Base-by-base conservation (phyloP, 2,797 vertebrate genomes). In the Florisuga fusca region DNA sequence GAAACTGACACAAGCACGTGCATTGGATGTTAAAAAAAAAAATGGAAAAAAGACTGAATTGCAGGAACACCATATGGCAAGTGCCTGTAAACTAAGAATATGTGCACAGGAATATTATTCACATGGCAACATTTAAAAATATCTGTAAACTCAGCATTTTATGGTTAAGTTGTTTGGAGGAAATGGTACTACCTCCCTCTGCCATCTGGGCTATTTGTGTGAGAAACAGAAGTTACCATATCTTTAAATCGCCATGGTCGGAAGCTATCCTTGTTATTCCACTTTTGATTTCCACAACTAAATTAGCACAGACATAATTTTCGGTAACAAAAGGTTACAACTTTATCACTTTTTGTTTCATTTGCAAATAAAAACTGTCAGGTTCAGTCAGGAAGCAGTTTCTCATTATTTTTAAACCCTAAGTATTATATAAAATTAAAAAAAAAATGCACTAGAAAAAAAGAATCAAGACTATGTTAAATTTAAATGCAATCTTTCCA, bases 51-150 rank as follows among this genome's bases (percentile, higher is more conserved):
- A 75, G 43, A 33, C 45, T 67, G 84, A 61, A 69, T 81, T 89
- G 31, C 33, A 85, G 87, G 54, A 94, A 90, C 1, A 0, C 77
- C 95, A 96, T 93, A 95, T 95, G 96, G 87, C 59, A 95, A 91
- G 75, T 95, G 86, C 82, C 84, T 18, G 18, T 90, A 94, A 90
- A 78, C 48, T 62, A 78, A 82, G 89, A 93, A 87, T 91, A 93
- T 31, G 22, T 77, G 71, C 26, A 54, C 21, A 62, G 22, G 54
- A 93, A 91, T 91, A 92, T 92, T 96, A 92, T 77, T 91, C 94
- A 93, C 68, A 59, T 80, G 69, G 31, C 87, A 96, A 79, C 67
- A 84, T 92, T 95, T 96, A 58, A 92, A 96, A 93, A 90, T 95
- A 94, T 87, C 80, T 96, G 75, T 89, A 90, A 90, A 78, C 31